A percentile compares a stretch with the other conserved stretches of the same genome.
Conservation (phyloP, 2,888 invertebrate species). For the Hemicrepidius hirtus region DNA sequence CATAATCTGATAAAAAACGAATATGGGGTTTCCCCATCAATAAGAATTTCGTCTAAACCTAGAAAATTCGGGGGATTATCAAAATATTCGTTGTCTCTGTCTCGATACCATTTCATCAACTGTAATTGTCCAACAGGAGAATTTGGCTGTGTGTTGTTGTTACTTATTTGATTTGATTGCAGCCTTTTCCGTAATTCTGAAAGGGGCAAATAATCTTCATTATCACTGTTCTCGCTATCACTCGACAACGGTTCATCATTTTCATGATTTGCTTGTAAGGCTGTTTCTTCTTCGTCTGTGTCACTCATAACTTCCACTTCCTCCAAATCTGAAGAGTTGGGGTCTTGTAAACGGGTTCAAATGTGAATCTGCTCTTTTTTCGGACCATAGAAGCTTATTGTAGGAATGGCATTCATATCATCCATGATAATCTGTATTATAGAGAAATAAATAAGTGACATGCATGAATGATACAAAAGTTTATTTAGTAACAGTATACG, state of each 20-base stretch:
- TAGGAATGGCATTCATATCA: not conserved
- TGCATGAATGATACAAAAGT: slow-evolving; percentile 2
- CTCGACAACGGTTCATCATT: not conserved
- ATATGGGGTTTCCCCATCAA: slow-evolving; percentile 41
- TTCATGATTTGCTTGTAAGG: not conserved
- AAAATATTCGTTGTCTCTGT: slow-evolving; percentile 10
- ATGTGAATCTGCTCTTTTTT: slow-evolving; percentile 7
- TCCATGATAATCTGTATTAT: slow-evolving; percentile 7
- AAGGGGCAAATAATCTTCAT: not conserved
- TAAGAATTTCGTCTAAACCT: slow-evolving; percentile 20
- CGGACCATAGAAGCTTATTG: not conserved
- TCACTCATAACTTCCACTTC: slow-evolving; percentile 1
- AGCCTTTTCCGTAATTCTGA: not conserved
- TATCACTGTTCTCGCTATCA: slow-evolving; percentile 11
- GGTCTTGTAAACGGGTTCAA: not conserved
- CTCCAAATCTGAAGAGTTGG: slow-evolving; percentile 6
- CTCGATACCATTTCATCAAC: slow-evolving; percentile 2
- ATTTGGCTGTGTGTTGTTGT: slow-evolving; percentile 1
- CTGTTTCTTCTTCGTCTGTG: not conserved
- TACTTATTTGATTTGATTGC: slow-evolving; percentile 3
- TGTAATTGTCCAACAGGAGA: not conserved
- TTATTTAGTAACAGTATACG: slow-evolving; percentile 2
- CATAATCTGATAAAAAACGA: slow-evolving; percentile 45
- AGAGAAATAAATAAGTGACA: not conserved
- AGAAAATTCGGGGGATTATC: slow-evolving; percentile 2